These are phyloP conservation scores for Hoplias malabaricus DNA, from an alignment of 2,113 vertebrate genomes.

Conservation along the genomic window DNA sequence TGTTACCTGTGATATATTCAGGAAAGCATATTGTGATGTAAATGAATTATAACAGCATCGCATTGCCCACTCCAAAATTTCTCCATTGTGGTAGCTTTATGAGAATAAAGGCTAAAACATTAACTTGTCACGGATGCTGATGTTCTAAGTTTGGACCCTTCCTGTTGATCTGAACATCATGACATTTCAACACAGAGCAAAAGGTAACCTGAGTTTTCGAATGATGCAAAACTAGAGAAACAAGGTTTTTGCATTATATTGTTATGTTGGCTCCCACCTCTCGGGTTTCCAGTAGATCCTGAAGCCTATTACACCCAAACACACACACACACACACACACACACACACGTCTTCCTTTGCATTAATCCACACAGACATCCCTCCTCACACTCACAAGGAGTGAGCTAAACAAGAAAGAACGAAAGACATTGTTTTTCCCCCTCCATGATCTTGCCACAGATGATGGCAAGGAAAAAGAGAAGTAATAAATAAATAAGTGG, in stretches of 20 bases:
- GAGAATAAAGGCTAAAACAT: no score
- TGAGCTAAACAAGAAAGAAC: neutral
- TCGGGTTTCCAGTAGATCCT: no score
- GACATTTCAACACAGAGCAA: no score
- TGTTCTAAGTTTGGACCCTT: no score
- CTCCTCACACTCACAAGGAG: neutral
- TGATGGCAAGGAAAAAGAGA: neutral
- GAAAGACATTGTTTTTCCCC: neutral
- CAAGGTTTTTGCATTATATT: no score
- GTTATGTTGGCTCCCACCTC: no score
- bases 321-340: constrained; percentile 20
- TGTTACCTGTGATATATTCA: neutral
- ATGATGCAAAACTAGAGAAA: no score
- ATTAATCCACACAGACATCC: neutral
- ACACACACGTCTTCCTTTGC: neutral
- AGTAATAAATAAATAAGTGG: neutral
- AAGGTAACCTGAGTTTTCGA: no score
- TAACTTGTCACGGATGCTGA: no score
- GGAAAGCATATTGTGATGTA: no score
- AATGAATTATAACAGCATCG: neutral
- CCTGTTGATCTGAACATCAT: no score
- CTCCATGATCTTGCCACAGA: neutral
- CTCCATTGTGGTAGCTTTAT: no score
- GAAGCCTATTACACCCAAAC: neutral
- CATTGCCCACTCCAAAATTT: neutral